Conservation (phyloP, 2,888 invertebrate genomes). For the Synergus umbraculus region DNA sequence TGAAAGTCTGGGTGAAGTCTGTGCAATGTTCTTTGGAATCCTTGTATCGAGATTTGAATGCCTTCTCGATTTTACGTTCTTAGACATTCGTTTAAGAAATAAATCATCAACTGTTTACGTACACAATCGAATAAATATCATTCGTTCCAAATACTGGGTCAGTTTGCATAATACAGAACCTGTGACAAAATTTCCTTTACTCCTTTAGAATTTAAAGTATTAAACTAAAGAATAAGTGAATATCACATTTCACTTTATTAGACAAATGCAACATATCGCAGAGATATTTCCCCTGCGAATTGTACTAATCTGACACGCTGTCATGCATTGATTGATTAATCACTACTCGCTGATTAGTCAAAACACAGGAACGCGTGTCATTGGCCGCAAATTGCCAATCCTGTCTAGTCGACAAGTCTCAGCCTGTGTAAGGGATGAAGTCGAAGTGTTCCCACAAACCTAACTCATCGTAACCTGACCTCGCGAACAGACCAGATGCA, state of each 20-base stretch:
- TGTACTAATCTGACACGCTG: slow-evolving; percentile 13
- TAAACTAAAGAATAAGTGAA: slow-evolving; percentile 6
- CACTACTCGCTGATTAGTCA: slow-evolving; percentile 36
- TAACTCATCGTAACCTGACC: slow-evolving; percentile 62
- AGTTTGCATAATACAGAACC: background rate
- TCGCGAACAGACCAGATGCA: slow-evolving; percentile 65
- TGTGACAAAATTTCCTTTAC: slow-evolving; percentile 33
- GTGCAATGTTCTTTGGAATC: background rate
- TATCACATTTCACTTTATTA: background rate
- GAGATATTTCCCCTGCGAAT: background rate
- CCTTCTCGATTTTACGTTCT: slow-evolving; percentile 24
- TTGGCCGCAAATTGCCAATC: slow-evolving; percentile 30
- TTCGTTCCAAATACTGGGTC: slow-evolving; percentile 66
- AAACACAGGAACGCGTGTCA: slow-evolving; percentile 30
- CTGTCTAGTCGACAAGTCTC: slow-evolving; percentile 41
- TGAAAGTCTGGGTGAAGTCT: background rate
- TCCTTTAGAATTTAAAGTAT: slow-evolving; percentile 23
- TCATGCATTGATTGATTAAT: slow-evolving; percentile 38
- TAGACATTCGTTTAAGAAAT: slow-evolving; percentile 45
- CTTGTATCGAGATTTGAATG: slow-evolving; percentile 41
- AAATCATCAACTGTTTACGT: slow-evolving; percentile 69
- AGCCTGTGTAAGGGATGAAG: slow-evolving; percentile 36
- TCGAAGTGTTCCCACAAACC: slow-evolving; percentile 58
- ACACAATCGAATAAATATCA: slow-evolving; percentile 74
- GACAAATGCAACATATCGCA: background rate